Evolutionary conservation across 2,113 vertebrate genomes (phyloP).

Genomic region (Pseudorectes ferrugineus): DNA sequence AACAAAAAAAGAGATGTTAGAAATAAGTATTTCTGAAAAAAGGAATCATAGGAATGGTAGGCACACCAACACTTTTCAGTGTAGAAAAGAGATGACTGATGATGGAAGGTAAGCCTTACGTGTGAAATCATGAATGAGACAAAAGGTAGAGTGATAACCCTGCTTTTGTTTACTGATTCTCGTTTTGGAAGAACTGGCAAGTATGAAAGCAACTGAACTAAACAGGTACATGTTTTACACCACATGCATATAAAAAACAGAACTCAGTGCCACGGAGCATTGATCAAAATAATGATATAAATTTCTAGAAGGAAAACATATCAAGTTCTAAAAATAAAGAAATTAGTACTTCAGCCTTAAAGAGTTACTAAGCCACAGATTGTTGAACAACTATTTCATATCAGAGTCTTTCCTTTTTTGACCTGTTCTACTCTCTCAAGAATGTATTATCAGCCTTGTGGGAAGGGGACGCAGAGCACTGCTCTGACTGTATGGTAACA

Average conservation of each 20-base stretch:
- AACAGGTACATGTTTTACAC: not conserved
- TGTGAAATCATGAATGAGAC: not conserved
- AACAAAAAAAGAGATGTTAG: not conserved
- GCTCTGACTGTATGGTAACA: accelerated
- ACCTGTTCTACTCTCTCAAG: not conserved
- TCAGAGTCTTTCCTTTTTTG: not conserved
- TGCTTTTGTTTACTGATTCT: not conserved
- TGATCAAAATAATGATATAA: not conserved
- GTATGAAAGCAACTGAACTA: not conserved
- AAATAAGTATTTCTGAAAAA: not conserved
- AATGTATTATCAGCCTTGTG: not conserved
- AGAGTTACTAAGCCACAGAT: not conserved
- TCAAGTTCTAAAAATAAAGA: not conserved
- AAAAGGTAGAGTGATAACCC: not conserved
- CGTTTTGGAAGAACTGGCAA: not conserved
- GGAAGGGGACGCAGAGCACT: not conserved
- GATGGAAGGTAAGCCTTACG: not conserved
- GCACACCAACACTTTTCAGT: not conserved
- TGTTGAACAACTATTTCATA: not conserved
- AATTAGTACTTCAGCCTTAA: not conserved
- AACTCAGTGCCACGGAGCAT: not conserved
- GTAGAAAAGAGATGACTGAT: not conserved
- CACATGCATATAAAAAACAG: not conserved
- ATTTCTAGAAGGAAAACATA: not conserved
- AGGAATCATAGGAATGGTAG: not conserved